Evolutionary conservation across 2,888 invertebrate species (phyloP).

Genomic region (Tinea semifulvella): DNA sequence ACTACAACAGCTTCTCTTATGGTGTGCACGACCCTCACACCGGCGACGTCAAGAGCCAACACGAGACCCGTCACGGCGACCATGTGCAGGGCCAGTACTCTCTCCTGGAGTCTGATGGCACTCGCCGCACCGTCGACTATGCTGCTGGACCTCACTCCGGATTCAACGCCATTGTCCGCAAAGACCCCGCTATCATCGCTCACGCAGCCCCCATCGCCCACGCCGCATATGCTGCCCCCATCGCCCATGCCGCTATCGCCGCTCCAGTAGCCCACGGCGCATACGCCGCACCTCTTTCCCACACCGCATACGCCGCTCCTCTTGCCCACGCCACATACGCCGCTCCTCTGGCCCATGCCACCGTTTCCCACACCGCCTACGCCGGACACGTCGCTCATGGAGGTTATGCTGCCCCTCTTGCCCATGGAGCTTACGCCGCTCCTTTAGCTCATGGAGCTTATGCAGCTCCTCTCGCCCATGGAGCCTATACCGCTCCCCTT

Average conservation of each 20-base stretch:
- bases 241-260: constrained; percentile 24
- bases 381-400: constrained; percentile 21
- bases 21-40: constrained; percentile 58
- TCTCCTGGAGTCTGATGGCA: constrained; percentile 68
- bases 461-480: constrained; percentile 20
- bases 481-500: constrained; percentile 19
- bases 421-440: constrained; percentile 20
- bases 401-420: constrained; percentile 30
- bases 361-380: constrained; percentile 24
- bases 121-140: constrained; percentile 70
- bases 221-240: constrained; percentile 23
- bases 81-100: constrained; percentile 66
- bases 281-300: constrained; percentile 38
- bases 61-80: constrained; percentile 71
- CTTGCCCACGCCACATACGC: constrained; percentile 27
- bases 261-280: constrained; percentile 32
- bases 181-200: constrained; percentile 29
- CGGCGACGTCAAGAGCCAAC: constrained; percentile 64
- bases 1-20: constrained; percentile 56
- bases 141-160: constrained; percentile 38
- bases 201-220: constrained; percentile 28
- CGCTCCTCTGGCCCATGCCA: constrained; percentile 24
- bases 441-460: constrained; percentile 19
- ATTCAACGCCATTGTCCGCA: constrained; percentile 42
- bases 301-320: constrained; percentile 29